Evolutionary conservation across 2,888 invertebrate genomes (phyloP), one percentile per base, ranked within the genome.

Genomic region (Ctena decussata): DNA sequence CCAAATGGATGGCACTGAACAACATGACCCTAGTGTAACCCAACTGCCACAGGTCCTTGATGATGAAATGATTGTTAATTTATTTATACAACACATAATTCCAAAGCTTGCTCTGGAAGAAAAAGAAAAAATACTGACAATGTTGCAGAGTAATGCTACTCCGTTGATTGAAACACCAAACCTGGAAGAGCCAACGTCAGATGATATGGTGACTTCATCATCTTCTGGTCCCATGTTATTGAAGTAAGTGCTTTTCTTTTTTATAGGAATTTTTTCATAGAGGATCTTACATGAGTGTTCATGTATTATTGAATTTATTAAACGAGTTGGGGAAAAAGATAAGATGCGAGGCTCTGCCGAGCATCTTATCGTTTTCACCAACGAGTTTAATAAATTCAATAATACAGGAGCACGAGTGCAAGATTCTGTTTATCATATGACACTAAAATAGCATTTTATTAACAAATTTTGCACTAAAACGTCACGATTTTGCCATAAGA

Each of bases 201-300:
- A 60, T 27, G 24, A 60, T 60, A 60, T 60, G 60, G 60, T 60
- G 60, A 60, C 60, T 27, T 60, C 60, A 30, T 60, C 60, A 60
- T 60, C 60, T 12, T 53, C 53, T 53, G 53, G 53, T 12, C 53
- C 8, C 5, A 15, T 53, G 21, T n/a, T n/a, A 15, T 53, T 53
- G 12, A 53, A n/a, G 53, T 53, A 53, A 53, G 53, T n/a, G 8
- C 15, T 41, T 41, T n/a, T n/a, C n/a, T n/a, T n/a, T n/a, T n/a
- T n/a, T n/a, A n/a, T n/a, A n/a, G n/a, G n/a, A n/a, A n/a, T n/a
- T n/a, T n/a, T n/a, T n/a, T n/a, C n/a, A n/a, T n/a, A n/a, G n/a
- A n/a, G n/a, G n/a, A n/a, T n/a, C n/a, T n/a, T n/a, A n/a, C n/a
- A n/a, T n/a, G n/a, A n/a, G n/a, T n/a, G n/a, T n/a, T n/a, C n/a